A percentile compares a stretch with the other conserved stretches of the same genome.
Evolutionary conservation across 1,140 invertebrate species (phyloP).

Genomic region (Parasteatoda tepidariorum): DNA sequence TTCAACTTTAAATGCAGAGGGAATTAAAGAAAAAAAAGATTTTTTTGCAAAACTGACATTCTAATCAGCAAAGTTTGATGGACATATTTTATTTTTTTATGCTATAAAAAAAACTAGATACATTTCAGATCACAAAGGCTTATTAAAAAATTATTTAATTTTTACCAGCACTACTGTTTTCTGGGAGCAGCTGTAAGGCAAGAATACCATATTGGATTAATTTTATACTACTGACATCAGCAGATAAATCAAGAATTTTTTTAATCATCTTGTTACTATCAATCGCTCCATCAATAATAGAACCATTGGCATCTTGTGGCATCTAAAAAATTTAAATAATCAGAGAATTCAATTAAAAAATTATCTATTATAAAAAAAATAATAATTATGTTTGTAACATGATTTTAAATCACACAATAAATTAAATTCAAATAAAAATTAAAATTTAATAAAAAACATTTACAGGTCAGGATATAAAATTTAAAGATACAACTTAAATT

Average conservation of each 20-base stretch:
- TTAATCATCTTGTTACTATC: constrained; percentile 54
- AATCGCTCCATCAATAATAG: constrained; percentile 28
- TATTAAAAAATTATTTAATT: not conserved
- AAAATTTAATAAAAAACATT: not conserved
- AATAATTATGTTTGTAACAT: not conserved
- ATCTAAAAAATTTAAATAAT: constrained; percentile 11
- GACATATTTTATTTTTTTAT: no score
- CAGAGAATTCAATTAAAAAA: not conserved
- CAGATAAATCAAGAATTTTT: constrained; percentile 65
- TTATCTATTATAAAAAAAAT: not conserved
- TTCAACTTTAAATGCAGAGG: no score
- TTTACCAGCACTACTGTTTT: constrained; percentile 81
- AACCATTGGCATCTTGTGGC: constrained; percentile 27
- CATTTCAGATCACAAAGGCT: no score
- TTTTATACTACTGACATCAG: constrained; percentile 83
- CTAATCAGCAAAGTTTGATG: no score
- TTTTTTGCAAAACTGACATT: no score
- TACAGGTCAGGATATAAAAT: not conserved
- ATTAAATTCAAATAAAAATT: not conserved
- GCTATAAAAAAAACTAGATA: no score
- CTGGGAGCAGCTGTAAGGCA: constrained; percentile 81
- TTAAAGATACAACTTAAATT: not conserved
- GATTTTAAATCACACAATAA: not conserved
- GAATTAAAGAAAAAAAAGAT: no score
- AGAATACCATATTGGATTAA: constrained; percentile 84